A percentile compares a stretch with the other conserved stretches of the same genome.
Conservation (phyloP, 2,113 vertebrate genomes). For the Actenoides lindsayi region DNA sequence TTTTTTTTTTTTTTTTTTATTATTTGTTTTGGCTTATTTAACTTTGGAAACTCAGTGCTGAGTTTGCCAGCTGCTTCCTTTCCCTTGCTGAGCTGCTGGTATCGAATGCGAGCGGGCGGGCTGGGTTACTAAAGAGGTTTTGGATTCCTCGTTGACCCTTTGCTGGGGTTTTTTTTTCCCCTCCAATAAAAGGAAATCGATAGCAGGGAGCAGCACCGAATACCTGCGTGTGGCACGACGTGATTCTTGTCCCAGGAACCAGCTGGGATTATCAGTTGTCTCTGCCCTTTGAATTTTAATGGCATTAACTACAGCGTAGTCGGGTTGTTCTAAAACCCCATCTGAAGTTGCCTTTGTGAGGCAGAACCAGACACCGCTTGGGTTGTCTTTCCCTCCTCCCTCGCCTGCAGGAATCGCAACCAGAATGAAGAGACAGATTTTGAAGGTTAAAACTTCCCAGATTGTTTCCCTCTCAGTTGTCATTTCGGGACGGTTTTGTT, state of each 20-base stretch:
- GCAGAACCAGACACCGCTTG: neutral
- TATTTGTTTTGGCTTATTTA: fast-evolving
- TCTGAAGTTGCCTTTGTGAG: neutral
- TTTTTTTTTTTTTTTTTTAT: too few species aligned
- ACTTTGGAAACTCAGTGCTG: neutral
- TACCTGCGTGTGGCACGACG: neutral
- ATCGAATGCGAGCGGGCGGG: neutral
- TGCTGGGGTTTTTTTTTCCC: fast-evolving
- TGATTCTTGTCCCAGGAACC: neutral
- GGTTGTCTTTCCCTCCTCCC: neutral
- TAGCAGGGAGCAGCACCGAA: neutral
- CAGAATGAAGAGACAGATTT: conserved; percentile 53
- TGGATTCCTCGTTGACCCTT: neutral
- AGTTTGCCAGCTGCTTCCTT: neutral
- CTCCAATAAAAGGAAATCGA: neutral
- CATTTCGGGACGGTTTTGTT: conserved; percentile 13
- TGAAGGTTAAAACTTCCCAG: conserved; percentile 37
- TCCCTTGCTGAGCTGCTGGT: neutral
- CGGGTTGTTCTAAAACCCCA: neutral
- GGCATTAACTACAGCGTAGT: neutral
- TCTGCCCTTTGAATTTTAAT: neutral
- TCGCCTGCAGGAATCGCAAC: neutral
- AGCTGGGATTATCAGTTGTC: neutral
- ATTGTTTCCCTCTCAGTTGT: conserved; percentile 63
- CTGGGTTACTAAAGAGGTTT: neutral